Evolutionary conservation across 2,888 invertebrate genomes (phyloP), one percentile per base, ranked within the genome.

Genomic region (Acrobasis suavella): DNA sequence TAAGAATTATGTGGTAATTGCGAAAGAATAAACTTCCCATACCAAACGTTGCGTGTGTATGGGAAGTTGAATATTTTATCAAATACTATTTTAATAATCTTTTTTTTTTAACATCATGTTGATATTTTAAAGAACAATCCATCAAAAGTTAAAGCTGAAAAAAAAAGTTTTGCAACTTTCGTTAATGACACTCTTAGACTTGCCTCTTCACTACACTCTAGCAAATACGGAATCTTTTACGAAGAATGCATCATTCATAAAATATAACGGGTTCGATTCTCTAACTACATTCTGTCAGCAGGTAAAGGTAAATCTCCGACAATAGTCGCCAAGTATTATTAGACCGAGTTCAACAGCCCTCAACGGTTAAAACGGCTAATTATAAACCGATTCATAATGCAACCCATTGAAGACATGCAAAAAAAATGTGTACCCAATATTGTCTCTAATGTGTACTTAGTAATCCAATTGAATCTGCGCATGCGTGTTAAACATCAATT

Each of bases 401-500:
- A 56, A 42, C 17, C 39, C 56, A 56, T 42, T 42, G 56, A 56
- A 56, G 17, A 12, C 55, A 39, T 16, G 39, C 54, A 54, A 38
- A 17, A 42, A 56, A 17, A 16, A n/a, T 46, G 32, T 56, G 56
- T 17, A 14, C 56, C 42, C 39, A 56, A 56, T 14, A 14, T 32
- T 32, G 32, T n/a, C 8, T 56, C 17, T 22, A 42, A 56, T 12
- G 42, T 56, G 17, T 56, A 14, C 22, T 56, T 46, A 8, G 14
- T 56, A 56, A 56, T 56, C 56, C n/a, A 42, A 56, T 56, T 56
- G 9, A 14, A 9, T 22, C 12, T 7, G 39, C 56, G 56, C 56
- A 56, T 56, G 56, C 56, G 58, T 70, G 62, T 38, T 39, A 8
- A 55, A 55, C 37, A 15, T 15, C 46, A 55, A 49, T 55, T 17